Evolutionary conservation across 1,140 invertebrate species (phyloP).

Genomic region (Ceratina calcarata): DNA sequence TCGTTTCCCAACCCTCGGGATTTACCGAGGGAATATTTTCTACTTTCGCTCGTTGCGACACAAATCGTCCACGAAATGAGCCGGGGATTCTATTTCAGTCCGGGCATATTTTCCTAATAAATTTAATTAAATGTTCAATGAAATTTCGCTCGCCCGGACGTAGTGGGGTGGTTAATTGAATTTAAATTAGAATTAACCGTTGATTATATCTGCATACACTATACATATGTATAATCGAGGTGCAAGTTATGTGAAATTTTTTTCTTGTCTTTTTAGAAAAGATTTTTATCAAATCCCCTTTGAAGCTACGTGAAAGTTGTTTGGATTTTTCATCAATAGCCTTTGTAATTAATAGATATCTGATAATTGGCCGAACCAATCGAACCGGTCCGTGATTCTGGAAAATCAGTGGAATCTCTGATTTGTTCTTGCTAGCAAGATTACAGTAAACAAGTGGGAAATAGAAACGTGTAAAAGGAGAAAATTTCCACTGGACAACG

Average conservation of each 20-base stretch:
- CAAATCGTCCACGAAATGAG: neutral
- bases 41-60: neutral
- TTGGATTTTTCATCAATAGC: no score
- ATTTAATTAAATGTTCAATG: constrained; percentile 17
- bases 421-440: no score
- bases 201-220: neutral
- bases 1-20: neutral
- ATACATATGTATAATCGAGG: no score
- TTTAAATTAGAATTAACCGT: neutral
- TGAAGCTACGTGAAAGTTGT: no score
- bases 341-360: no score
- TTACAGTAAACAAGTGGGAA: no score
- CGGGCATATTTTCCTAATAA: neutral
- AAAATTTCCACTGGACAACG: neutral
- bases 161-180: neutral
- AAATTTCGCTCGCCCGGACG: neutral
- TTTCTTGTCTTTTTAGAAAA: neutral
- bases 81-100: neutral
- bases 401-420: no score
- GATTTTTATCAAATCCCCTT: neutral
- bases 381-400: no score
- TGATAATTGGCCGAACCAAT: no score
- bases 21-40: constrained; percentile 12
- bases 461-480: no score
- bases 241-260: neutral